These are phyloP conservation scores for Yponomeuta evonymella DNA, from an alignment of 2,888 invertebrate species.

Conservation along the genomic window DNA sequence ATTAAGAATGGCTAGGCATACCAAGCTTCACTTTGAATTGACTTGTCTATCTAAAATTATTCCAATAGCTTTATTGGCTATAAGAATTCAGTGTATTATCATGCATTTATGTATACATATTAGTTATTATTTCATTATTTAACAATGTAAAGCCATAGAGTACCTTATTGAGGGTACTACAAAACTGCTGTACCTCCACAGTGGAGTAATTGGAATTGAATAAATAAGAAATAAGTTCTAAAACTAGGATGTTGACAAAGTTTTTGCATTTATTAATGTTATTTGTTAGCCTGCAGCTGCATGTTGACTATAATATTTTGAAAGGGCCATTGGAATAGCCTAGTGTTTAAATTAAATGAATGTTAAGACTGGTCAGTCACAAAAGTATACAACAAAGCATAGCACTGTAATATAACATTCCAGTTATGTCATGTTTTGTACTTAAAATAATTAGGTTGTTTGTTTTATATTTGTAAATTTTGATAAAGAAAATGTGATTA, in stretches of 20 bases:
- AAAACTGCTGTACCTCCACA: too few relatives aligned
- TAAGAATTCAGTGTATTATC: not conserved
- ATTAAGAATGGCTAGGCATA: too few relatives aligned
- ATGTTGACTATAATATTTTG: not conserved
- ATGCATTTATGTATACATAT: not conserved
- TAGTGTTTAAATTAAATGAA: not conserved
- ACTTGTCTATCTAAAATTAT: too few relatives aligned
- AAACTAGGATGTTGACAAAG: not conserved
- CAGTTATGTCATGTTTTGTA: conserved; percentile 69
- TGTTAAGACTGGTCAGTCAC: conserved; percentile 6
- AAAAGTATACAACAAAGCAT: conserved; percentile 11
- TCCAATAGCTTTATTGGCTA: not conserved
- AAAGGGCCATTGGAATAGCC: not conserved
- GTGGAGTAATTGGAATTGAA: not conserved
- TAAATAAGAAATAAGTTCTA: not conserved
- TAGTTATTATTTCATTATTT: not conserved
- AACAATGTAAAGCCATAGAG: not conserved
- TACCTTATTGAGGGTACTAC: not conserved
- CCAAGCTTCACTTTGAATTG: too few relatives aligned
- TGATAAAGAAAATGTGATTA: conserved; percentile 57
- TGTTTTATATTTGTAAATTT: conserved; percentile 66
- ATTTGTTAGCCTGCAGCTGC: not conserved
- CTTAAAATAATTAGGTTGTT: conserved; percentile 50
- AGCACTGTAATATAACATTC: conserved; percentile 44
- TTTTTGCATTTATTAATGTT: not conserved